phyloP scores from a whole-genome alignment of 1,140 invertebrate genomes.

The Rhopalosiphum padi region DNA sequence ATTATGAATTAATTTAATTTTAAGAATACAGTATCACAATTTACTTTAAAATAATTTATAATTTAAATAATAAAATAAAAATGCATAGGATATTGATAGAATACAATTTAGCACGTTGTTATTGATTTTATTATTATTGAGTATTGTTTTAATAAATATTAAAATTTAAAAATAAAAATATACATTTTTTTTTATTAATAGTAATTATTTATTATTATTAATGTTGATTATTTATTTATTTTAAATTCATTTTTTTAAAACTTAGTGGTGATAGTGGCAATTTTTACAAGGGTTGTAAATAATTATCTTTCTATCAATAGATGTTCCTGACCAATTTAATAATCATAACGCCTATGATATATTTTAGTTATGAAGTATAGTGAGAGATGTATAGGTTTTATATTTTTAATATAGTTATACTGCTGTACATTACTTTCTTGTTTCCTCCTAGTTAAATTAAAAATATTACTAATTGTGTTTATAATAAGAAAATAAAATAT shows the following conservation, averaged over 20 bases:
- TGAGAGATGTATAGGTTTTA: too few species aligned
- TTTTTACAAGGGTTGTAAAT: not conserved
- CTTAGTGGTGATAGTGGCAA: not conserved
- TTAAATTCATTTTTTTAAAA: not conserved
- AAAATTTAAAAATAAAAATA: too few species aligned
- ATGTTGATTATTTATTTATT: not conserved
- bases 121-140: not conserved
- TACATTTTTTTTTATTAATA: too few species aligned
- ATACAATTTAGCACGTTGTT: not conserved
- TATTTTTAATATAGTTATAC: too few species aligned
- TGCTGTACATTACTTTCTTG: too few species aligned
- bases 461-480: too few species aligned
- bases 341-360: not conserved
- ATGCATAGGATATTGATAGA: not conserved
- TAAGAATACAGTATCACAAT: not conserved
- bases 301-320: not conserved
- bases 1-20: constrained; percentile 25
- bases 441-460: too few species aligned
- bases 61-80: not conserved
- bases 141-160: not conserved
- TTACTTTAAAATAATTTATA: not conserved
- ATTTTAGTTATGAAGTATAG: too few species aligned
- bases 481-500: too few species aligned
- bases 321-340: not conserved
- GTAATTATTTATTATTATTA: not conserved